A percentile compares a stretch with the other conserved stretches of the same genome.
Conservation (phyloP, 1,140 invertebrate genomes). For the Arctopsyche grandis region DNA sequence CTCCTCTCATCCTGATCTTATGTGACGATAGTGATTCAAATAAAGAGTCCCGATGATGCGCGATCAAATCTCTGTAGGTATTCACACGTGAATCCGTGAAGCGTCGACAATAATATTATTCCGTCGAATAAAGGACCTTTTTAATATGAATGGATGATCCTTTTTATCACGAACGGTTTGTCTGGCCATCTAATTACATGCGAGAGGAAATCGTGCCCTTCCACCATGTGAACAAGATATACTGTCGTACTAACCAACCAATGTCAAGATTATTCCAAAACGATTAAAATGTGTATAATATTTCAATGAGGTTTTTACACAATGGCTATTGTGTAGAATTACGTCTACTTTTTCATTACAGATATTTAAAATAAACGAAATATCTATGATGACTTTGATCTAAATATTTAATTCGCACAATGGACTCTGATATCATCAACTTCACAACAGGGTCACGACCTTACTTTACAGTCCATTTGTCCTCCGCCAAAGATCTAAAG, state of each 20-base stretch:
- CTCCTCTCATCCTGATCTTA: not conserved
- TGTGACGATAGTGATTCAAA: conserved; percentile 12
- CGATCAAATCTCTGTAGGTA: conserved; percentile 45
- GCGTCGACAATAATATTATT: conserved; percentile 36
- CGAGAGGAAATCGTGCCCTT: conserved; percentile 20
- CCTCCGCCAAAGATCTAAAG: not conserved
- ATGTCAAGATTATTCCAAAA: not conserved
- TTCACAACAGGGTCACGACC: conserved; percentile 33
- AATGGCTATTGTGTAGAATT: no score
- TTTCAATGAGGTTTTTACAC: no score
- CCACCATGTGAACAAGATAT: conserved; percentile 23
- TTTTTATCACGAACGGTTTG: conserved; percentile 17
- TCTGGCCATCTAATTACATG: conserved; percentile 32
- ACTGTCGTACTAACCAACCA: not conserved
- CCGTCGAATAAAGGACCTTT: conserved; percentile 36
- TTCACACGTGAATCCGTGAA: conserved; percentile 33
- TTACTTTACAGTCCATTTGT: conserved; percentile 6
- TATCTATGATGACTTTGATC: conserved; percentile 34
- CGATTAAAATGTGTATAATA: no score
- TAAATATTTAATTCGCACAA: conserved; percentile 31
- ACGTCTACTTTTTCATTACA: no score
- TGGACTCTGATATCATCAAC: conserved; percentile 38
- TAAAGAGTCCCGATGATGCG: conserved; percentile 40
- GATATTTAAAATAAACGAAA: no score
- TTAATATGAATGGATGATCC: conserved; percentile 30